Evolutionary conservation across 2,888 invertebrate genomes (phyloP).

Genomic region (Philopedon plagiatum): DNA sequence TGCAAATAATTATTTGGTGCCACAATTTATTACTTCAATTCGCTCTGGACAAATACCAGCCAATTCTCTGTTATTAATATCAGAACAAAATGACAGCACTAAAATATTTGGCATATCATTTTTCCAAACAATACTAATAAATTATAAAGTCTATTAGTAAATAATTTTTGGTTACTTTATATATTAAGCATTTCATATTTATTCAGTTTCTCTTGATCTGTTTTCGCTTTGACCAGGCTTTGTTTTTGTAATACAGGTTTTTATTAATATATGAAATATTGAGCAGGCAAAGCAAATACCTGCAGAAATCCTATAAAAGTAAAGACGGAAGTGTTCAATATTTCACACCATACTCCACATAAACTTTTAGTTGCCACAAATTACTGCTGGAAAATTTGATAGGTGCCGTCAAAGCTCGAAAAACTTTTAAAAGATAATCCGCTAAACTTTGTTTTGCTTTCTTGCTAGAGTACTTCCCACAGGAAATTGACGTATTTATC

Average conservation of each 20-base stretch:
- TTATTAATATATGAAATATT: neutral
- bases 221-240: too few relatives aligned
- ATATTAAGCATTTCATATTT: too few relatives aligned
- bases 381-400: constrained; percentile 45
- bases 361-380: constrained; percentile 42
- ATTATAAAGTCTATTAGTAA: too few relatives aligned
- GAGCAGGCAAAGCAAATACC: neutral
- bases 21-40: too few relatives aligned
- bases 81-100: too few relatives aligned
- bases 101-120: too few relatives aligned
- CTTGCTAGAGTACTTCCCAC: constrained; percentile 22
- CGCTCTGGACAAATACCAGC: too few relatives aligned
- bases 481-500: constrained; percentile 52
- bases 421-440: constrained; percentile 51
- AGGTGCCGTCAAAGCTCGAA: constrained; percentile 40
- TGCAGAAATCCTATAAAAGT: neutral
- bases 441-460: constrained; percentile 45
- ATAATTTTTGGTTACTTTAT: too few relatives aligned
- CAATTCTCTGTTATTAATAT: too few relatives aligned
- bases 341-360: constrained; percentile 13
- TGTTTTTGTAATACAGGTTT: neutral
- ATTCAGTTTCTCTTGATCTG: too few relatives aligned
- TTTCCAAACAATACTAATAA: too few relatives aligned
- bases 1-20: too few relatives aligned
- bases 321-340: constrained; percentile 9